These are phyloP conservation scores for Calliscelio sp. DNA, from an alignment of 2,888 invertebrate species.

Conservation along the genomic window DNA sequence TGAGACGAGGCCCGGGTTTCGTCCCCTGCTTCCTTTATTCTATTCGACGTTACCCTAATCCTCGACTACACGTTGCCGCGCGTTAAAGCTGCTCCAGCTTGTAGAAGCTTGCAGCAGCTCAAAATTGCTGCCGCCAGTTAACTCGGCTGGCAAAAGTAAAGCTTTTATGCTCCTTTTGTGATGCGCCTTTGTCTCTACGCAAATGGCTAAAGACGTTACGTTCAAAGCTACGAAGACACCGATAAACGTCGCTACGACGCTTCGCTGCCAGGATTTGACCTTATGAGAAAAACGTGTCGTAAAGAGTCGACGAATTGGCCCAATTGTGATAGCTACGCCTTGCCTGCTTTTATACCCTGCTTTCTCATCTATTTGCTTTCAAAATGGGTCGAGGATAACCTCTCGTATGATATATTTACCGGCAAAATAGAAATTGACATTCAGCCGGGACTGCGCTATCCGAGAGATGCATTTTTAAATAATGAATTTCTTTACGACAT, in stretches of 20 bases:
- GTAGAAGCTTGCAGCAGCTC: conserved; percentile 36
- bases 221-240: conserved; percentile 11
- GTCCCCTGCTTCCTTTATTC: conserved; percentile 51
- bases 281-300: conserved; percentile 10
- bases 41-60: conserved; percentile 54
- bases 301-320: conserved; percentile 7
- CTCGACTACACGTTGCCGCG: conserved; percentile 47
- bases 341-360: neutral
- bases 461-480: neutral
- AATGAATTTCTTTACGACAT: neutral
- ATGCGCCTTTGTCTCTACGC: conserved; percentile 40
- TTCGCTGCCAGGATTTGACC: conserved; percentile 2
- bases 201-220: conserved; percentile 30
- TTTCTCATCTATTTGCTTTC: neutral
- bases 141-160: conserved; percentile 46
- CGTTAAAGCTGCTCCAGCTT: conserved; percentile 54
- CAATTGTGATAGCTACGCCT: neutral
- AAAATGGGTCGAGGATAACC: conserved; percentile 12
- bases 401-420: neutral
- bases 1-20: conserved; percentile 29
- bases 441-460: neutral
- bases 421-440: conserved; percentile 2
- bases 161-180: conserved; percentile 56
- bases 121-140: conserved; percentile 54
- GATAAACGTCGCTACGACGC: conserved; percentile 13